Evolutionary conservation across 2,797 vertebrate species (phyloP).

Genomic region (Spinibarbus caldwelli): DNA sequence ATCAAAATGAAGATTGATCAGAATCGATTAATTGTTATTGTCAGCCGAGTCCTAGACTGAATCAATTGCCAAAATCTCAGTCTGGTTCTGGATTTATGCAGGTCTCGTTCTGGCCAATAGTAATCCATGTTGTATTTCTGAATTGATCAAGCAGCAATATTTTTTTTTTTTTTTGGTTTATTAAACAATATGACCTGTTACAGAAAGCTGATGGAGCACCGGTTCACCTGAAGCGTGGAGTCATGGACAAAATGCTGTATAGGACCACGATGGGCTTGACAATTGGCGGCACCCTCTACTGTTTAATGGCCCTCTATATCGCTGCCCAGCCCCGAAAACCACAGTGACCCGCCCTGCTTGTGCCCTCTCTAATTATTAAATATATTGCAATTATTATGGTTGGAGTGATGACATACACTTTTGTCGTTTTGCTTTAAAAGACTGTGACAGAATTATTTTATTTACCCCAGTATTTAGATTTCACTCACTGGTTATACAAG

Average conservation of each 20-base stretch:
- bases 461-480: constrained; percentile 24
- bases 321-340: constrained; percentile 83
- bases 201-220: constrained; percentile 87
- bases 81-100: background rate
- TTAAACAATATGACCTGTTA: constrained; percentile 10
- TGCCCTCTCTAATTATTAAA: constrained; percentile 21
- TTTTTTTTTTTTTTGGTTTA: background rate
- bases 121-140: background rate
- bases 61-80: background rate
- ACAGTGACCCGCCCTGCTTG: constrained; percentile 31
- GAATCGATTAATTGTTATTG: background rate
- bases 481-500: constrained; percentile 21
- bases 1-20: background rate
- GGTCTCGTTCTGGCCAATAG: background rate
- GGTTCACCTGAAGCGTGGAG: constrained; percentile 89
- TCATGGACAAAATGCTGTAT: constrained; percentile 92
- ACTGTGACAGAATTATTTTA: constrained; percentile 33
- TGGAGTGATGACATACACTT: constrained; percentile 32
- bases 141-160: background rate
- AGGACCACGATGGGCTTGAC: constrained; percentile 97
- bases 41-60: background rate
- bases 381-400: constrained; percentile 15
- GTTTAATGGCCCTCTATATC: constrained; percentile 90
- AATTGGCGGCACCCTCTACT: constrained; percentile 90
- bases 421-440: constrained; percentile 43